Evolutionary conservation across 2,797 vertebrate genomes (phyloP).

Genomic region (Remorina albescens): DNA sequence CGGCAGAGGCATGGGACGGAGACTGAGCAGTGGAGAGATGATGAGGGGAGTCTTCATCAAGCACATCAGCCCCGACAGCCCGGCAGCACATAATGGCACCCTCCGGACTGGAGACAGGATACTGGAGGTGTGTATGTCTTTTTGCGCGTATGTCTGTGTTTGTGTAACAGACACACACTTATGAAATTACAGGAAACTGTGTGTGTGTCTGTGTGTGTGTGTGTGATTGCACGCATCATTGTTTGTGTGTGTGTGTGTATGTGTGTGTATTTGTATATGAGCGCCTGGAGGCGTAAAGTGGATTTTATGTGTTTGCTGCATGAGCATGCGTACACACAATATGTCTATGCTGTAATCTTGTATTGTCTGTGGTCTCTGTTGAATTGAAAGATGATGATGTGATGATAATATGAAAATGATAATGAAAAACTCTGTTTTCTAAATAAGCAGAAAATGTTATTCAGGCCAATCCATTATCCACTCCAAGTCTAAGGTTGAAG

Average conservation of each 20-base stretch:
- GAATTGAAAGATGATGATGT: conserved; percentile 9
- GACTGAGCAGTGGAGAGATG: conserved; percentile 94
- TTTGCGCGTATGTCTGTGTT: conserved; percentile 51
- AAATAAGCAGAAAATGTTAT: conserved; percentile 22
- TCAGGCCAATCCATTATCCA: background rate
- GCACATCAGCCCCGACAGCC: conserved; percentile 93
- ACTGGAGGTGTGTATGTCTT: conserved; percentile 89
- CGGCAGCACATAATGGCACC: conserved; percentile 91
- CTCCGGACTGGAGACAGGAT: conserved; percentile 95
- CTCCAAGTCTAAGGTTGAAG: background rate
- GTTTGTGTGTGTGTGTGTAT: background rate
- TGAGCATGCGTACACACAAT: background rate
- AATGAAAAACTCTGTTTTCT: conserved; percentile 3
- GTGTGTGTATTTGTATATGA: conserved; percentile 7
- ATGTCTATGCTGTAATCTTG: background rate
- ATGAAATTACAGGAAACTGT: conserved; percentile 12
- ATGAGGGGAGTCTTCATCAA: conserved; percentile 99
- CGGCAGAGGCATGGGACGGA: conserved; percentile 95
- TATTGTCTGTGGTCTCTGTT: conserved; percentile 5
- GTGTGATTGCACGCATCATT: too few relatives aligned
- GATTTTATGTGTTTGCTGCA: background rate
- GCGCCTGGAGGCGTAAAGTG: background rate
- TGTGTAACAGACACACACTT: background rate
- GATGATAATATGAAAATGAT: background rate
- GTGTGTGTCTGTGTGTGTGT: conserved; percentile 2